Conservation (phyloP, 1,140 invertebrate genomes). For the Leucophenga varia region DNA sequence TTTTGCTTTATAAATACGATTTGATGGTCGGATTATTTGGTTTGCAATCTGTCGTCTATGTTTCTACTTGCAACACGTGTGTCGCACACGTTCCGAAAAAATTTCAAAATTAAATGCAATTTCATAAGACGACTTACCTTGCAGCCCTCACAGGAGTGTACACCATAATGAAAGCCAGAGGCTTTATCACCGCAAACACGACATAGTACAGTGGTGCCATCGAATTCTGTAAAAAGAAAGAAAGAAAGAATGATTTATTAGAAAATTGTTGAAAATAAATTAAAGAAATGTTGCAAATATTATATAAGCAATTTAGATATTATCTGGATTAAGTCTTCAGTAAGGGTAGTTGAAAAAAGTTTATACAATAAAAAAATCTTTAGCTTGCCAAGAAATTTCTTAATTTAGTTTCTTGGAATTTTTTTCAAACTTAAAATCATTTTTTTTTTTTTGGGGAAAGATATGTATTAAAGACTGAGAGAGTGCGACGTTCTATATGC, state of each 20-base stretch:
- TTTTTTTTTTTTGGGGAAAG: no score
- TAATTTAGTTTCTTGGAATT: no score
- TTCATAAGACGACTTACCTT: constrained; percentile 87
- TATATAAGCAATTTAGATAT: no score
- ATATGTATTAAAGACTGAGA: not conserved
- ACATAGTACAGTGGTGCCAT: constrained; percentile 95
- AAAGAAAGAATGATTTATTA: constrained; percentile 10
- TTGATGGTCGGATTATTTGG: no score
- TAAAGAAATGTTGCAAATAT: not conserved
- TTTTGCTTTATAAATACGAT: no score
- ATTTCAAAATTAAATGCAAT: not conserved
- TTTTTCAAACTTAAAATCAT: no score
- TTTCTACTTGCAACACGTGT: constrained; percentile 10
- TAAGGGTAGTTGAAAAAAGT: no score
- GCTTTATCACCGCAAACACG: constrained; percentile 98
- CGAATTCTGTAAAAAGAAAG: constrained; percentile 86
- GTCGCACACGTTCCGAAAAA: constrained; percentile 5
- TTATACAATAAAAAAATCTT: no score
- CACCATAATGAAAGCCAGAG: constrained; percentile 98
- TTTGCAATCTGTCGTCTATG: not conserved
- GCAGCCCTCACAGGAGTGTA: constrained; percentile 99
- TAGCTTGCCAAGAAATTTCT: no score
- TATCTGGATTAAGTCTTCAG: no score
- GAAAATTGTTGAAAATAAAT: constrained; percentile 5
- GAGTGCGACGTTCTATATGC: no score